Conservation (phyloP, 2,113 vertebrate genomes). For the Misgurnus anguillicaudatus region DNA sequence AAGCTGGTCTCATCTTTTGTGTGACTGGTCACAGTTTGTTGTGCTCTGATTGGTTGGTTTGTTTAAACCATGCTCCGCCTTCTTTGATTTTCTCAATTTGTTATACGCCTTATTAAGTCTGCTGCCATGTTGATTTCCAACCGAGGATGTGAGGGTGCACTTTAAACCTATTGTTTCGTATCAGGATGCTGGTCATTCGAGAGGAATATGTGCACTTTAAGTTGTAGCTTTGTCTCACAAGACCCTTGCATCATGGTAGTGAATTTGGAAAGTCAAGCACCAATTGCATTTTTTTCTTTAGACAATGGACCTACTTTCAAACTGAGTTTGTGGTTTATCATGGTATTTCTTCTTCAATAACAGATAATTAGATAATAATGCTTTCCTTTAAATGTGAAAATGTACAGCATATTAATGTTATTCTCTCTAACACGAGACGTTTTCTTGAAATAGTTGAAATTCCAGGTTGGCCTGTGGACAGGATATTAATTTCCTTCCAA, state of each 20-base stretch:
- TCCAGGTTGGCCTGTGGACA: constrained; percentile 30
- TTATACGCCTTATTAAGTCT: neutral
- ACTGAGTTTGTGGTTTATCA: too few species aligned
- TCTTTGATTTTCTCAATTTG: constrained; percentile 31
- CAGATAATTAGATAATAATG: too few species aligned
- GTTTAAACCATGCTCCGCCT: constrained; percentile 33
- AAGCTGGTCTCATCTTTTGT: constrained; percentile 59
- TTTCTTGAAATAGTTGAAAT: constrained; percentile 23
- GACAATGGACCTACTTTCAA: too few species aligned
- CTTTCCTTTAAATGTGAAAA: neutral
- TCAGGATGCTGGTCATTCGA: neutral
- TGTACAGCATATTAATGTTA: neutral
- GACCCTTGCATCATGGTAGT: too few species aligned
- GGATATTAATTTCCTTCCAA: constrained; percentile 16
- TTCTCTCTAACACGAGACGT: neutral
- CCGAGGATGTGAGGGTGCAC: too few species aligned
- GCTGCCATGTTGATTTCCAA: too few species aligned
- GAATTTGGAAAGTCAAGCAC: too few species aligned
- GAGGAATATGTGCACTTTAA: too few species aligned
- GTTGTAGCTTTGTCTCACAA: too few species aligned
- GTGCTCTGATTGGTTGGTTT: constrained; percentile 57
- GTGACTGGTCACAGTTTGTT: constrained; percentile 53
- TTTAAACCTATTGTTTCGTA: too few species aligned
- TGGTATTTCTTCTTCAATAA: too few species aligned
- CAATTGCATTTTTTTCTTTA: too few species aligned